Conservation (phyloP, 2,113 vertebrate genomes). For the Apistogramma diplotaenia region DNA sequence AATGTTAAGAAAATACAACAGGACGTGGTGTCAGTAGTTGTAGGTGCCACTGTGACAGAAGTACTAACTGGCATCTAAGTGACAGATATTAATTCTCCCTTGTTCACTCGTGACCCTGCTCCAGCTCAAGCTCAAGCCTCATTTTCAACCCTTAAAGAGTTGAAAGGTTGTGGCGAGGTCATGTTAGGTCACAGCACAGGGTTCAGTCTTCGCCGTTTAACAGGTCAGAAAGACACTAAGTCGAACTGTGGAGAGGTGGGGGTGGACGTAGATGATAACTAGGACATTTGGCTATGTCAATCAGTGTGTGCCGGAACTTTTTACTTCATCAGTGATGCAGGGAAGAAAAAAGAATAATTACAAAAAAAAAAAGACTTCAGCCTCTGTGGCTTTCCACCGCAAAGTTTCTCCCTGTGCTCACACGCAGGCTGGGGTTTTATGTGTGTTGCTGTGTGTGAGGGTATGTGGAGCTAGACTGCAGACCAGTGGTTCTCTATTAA, state of each 20-base stretch:
- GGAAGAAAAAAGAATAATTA: no score
- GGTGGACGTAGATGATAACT: neutral
- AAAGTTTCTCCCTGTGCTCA: neutral
- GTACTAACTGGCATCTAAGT: constrained; percentile 49
- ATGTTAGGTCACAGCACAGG: constrained; percentile 58
- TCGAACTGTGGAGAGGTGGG: constrained; percentile 4
- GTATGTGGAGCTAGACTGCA: constrained; percentile 21
- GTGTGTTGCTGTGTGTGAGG: constrained; percentile 34
- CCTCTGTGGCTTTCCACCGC: neutral
- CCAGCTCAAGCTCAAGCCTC: constrained; percentile 17
- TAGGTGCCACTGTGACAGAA: constrained; percentile 13
- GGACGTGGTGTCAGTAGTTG: neutral
- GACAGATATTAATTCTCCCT: constrained; percentile 68
- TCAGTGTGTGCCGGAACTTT: constrained; percentile 12
- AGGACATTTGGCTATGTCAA: constrained; percentile 49
- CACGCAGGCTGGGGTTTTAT: constrained; percentile 16
- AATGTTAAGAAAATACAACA: neutral
- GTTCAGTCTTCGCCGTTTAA: constrained; percentile 40
- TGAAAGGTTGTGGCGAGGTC: constrained; percentile 54
- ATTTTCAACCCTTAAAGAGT: constrained; percentile 46
- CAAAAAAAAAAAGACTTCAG: neutral
- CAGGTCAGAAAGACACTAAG: constrained; percentile 42
- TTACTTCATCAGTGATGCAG: neutral
- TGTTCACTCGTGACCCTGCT: constrained; percentile 57
- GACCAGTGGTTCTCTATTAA: constrained; percentile 74